Evolutionary conservation across 2,888 invertebrate genomes (phyloP).

Genomic region (Xestia xanthographa): DNA sequence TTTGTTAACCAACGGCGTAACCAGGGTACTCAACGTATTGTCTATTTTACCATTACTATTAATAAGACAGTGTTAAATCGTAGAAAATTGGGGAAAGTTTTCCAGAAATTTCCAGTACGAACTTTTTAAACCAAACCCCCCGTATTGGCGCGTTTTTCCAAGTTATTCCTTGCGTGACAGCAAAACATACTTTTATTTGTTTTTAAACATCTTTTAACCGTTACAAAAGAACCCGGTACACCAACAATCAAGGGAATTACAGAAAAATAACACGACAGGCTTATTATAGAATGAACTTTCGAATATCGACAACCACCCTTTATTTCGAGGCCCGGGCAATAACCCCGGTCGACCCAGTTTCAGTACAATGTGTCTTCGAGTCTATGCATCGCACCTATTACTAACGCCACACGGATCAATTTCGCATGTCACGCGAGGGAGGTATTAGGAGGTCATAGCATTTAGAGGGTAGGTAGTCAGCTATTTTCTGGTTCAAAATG

Average conservation of each 20-base stretch:
- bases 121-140: no score
- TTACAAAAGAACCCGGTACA: constrained; percentile 21
- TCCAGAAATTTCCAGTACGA: no score
- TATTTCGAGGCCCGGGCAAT: constrained; percentile 71
- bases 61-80: not conserved
- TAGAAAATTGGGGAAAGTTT: not conserved
- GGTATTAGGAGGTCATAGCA: constrained; percentile 61
- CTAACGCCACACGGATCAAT: constrained; percentile 36
- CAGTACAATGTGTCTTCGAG: constrained; percentile 43
- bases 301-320: constrained; percentile 72
- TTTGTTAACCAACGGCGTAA: not conserved
- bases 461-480: constrained; percentile 56
- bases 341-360: constrained; percentile 71
- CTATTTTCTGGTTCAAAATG: constrained; percentile 57
- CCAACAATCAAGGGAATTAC: constrained; percentile 43
- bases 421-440: constrained; percentile 18
- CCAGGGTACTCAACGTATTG: not conserved
- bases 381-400: constrained; percentile 52
- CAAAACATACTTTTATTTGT: constrained; percentile 22
- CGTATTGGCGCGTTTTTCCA: constrained; percentile 19
- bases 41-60: not conserved
- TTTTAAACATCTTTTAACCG: constrained; percentile 38
- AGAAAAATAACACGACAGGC: constrained; percentile 60
- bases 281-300: constrained; percentile 68
- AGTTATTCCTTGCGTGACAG: constrained; percentile 7